Conservation (phyloP, 92 coral and sea anemone species). For the Actinernus sp. region DNA sequence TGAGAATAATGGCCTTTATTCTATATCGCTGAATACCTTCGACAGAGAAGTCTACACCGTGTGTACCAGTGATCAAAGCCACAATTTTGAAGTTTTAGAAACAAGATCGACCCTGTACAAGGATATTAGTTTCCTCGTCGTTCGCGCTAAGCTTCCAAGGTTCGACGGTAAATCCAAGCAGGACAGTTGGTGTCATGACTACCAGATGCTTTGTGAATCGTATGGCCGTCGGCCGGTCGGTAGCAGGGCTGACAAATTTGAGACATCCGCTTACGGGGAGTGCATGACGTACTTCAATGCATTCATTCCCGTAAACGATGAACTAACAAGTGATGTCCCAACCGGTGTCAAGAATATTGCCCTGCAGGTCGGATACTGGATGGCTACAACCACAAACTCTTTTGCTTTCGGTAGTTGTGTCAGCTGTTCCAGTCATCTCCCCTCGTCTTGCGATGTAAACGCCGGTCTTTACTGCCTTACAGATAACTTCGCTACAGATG, state of each 20-base stretch:
- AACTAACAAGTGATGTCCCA: not conserved
- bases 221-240: slow-evolving; percentile 42
- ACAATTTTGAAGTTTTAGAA: slow-evolving; percentile 43
- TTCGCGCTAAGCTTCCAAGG: slow-evolving; percentile 22
- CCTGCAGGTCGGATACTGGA: slow-evolving; percentile 11
- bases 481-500: not conserved
- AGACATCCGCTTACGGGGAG: not conserved
- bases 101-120: slow-evolving; percentile 3
- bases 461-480: not conserved
- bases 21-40: not conserved
- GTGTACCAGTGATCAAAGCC: slow-evolving; percentile 26
- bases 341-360: not conserved
- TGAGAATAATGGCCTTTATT: slow-evolving; percentile 14
- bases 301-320: slow-evolving; percentile 12
- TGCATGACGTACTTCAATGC: slow-evolving; percentile 17
- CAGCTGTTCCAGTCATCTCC: not conserved
- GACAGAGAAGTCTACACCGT: slow-evolving; percentile 32
- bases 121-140: slow-evolving; percentile 14
- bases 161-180: slow-evolving; percentile 11
- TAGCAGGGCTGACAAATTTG: not conserved
- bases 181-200: slow-evolving; percentile 33
- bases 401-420: slow-evolving; percentile 12
- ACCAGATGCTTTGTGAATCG: slow-evolving; percentile 32
- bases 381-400: not conserved
- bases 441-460: too few relatives aligned